phyloP scores from a whole-genome alignment of 2,888 invertebrate genomes.

The Linnaemya vulpina region DNA sequence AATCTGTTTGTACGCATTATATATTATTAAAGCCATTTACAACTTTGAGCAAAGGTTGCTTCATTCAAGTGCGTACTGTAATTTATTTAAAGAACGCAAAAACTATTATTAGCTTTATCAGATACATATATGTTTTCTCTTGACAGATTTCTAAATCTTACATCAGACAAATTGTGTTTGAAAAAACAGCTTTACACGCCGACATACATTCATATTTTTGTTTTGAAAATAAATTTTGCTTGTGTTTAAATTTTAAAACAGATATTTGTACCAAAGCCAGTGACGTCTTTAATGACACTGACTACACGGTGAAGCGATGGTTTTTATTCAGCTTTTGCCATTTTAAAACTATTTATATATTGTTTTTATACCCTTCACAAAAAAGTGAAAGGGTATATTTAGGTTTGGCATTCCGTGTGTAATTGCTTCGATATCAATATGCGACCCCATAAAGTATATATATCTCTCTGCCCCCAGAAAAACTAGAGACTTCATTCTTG shows the following conservation, averaged over 20 bases:
- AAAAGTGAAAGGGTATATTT: too few species aligned
- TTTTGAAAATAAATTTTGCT: not conserved
- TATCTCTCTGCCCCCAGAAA: too few species aligned
- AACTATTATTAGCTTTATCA: conserved; percentile 17
- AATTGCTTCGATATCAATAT: too few species aligned
- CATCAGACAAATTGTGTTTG: conserved; percentile 5
- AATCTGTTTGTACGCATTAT: too few species aligned
- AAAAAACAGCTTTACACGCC: not conserved
- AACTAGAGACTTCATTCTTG: too few species aligned
- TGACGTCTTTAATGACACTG: conserved; percentile 1
- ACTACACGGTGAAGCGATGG: not conserved
- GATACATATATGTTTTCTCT: not conserved
- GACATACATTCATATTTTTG: not conserved
- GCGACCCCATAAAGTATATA: too few species aligned
- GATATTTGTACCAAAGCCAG: not conserved
- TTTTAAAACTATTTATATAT: not conserved
- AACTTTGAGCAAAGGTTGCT: not conserved
- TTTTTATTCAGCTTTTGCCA: not conserved
- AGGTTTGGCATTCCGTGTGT: too few species aligned
- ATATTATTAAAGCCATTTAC: too few species aligned
- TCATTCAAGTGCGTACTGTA: not conserved
- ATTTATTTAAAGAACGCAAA: conserved; percentile 34
- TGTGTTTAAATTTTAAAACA: not conserved
- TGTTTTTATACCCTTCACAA: too few species aligned
- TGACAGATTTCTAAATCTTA: not conserved